phyloP scores from a whole-genome alignment of 2,888 invertebrate species.

The Eremobia ochroleuca region DNA sequence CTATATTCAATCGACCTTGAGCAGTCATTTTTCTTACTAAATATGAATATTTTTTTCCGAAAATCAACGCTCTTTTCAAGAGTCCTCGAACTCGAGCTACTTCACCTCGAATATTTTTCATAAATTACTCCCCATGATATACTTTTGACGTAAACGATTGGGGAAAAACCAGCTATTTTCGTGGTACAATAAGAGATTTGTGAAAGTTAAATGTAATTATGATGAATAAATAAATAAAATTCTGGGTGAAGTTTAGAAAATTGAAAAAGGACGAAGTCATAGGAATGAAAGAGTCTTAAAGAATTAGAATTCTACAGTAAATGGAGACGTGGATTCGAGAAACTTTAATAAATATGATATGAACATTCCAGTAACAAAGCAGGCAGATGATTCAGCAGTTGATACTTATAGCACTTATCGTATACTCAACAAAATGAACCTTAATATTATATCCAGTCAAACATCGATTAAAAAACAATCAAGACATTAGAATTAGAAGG shows the following conservation, averaged over 20 bases:
- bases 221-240: conserved; percentile 27
- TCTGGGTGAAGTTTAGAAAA: conserved; percentile 22
- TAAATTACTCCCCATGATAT: conserved; percentile 42
- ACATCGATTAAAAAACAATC: conserved; percentile 38
- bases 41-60: conserved; percentile 38
- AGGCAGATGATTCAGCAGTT: background rate
- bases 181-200: conserved; percentile 45
- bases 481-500: conserved; percentile 35
- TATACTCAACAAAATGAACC: conserved; percentile 45
- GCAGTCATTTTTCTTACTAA: conserved; percentile 39
- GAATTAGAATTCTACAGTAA: background rate
- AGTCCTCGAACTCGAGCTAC: conserved; percentile 14
- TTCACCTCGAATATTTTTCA: conserved; percentile 41
- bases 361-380: conserved; percentile 9
- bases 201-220: conserved; percentile 45
- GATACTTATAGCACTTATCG: conserved; percentile 17
- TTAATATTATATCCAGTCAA: conserved; percentile 50
- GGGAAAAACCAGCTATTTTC: conserved; percentile 45
- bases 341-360: conserved; percentile 6
- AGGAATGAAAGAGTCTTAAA: background rate
- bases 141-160: conserved; percentile 50
- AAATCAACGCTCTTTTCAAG: conserved; percentile 51
- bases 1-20: conserved; percentile 29
- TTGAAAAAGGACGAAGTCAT: conserved; percentile 1
- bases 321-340: conserved; percentile 4